A percentile compares a stretch with the other conserved stretches of the same genome.
These are phyloP conservation scores for Seriola rivoliana DNA, from an alignment of 2,113 vertebrate species.

Conservation along the genomic window DNA sequence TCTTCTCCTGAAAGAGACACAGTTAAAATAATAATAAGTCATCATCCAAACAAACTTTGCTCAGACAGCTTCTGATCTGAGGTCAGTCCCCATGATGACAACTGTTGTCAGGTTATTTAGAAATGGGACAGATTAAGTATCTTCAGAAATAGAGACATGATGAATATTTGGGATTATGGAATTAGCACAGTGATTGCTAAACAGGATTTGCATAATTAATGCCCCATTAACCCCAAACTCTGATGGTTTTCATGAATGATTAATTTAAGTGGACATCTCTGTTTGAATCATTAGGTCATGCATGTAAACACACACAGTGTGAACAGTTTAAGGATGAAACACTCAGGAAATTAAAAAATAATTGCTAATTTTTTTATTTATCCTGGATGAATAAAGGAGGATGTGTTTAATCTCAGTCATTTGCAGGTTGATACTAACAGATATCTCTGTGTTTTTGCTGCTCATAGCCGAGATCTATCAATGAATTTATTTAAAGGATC, in stretches of 20 bases:
- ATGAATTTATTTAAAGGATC: no score
- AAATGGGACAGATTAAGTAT: constrained; percentile 39
- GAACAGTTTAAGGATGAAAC: neutral
- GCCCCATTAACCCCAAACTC: constrained; percentile 68
- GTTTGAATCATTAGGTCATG: constrained; percentile 45
- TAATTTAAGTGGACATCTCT: constrained; percentile 63
- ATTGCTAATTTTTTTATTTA: no score
- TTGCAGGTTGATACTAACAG: no score
- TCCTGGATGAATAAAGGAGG: no score
- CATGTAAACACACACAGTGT: neutral
- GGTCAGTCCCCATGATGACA: constrained; percentile 21
- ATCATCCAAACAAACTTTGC: neutral
- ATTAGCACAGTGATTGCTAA: constrained; percentile 51
- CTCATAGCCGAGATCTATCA: no score
- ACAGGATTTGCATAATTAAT: constrained; percentile 73
- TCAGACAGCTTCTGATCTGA: constrained; percentile 17
- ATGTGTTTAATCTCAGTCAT: no score
- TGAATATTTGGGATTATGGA: constrained; percentile 63
- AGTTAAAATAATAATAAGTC: neutral
- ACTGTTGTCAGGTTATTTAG: constrained; percentile 19
- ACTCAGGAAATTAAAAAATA: neutral
- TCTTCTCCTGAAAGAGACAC: constrained; percentile 76
- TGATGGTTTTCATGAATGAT: constrained; percentile 58
- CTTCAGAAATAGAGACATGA: constrained; percentile 47
- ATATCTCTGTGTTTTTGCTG: no score